A percentile compares a stretch with the other conserved stretches of the same genome.
These are phyloP conservation scores for Alloscopus bannaensis DNA, from an alignment of 2,888 invertebrate species.

Conservation along the genomic window DNA sequence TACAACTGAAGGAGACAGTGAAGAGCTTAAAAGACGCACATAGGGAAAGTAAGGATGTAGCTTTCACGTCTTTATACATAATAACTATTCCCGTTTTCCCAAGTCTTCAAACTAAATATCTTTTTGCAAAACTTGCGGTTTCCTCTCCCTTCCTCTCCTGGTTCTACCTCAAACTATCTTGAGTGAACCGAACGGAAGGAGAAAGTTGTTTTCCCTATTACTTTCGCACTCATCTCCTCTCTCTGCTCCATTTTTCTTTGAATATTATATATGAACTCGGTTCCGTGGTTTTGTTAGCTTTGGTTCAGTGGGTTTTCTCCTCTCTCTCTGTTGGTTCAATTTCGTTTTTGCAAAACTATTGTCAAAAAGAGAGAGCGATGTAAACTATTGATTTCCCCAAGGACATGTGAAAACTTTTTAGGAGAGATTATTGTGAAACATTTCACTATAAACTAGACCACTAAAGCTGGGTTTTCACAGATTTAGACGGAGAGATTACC, in stretches of 20 bases:
- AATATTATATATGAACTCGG: slow-evolving; percentile 16
- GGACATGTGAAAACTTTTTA: slow-evolving; percentile 33
- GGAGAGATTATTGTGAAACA: slow-evolving; percentile 23
- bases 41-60: too few species aligned
- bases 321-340: slow-evolving; percentile 20
- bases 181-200: not conserved
- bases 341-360: slow-evolving; percentile 40
- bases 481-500: slow-evolving; percentile 1
- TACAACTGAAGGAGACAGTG: too few species aligned
- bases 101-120: not conserved
- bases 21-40: too few species aligned
- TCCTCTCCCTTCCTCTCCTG: slow-evolving; percentile 6
- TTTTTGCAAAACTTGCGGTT: slow-evolving; percentile 29
- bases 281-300: too few species aligned
- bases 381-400: slow-evolving; percentile 53
- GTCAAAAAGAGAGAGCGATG: slow-evolving; percentile 33
- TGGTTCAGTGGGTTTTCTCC: not conserved
- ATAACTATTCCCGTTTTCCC: not conserved
- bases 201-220: not conserved
- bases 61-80: slow-evolving; percentile 11
- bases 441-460: slow-evolving; percentile 17
- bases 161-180: too few species aligned
- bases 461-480: too few species aligned
- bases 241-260: not conserved
- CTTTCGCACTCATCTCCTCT: not conserved